Conservation (phyloP, 2,113 vertebrate genomes). For the Mustelus asterias region DNA sequence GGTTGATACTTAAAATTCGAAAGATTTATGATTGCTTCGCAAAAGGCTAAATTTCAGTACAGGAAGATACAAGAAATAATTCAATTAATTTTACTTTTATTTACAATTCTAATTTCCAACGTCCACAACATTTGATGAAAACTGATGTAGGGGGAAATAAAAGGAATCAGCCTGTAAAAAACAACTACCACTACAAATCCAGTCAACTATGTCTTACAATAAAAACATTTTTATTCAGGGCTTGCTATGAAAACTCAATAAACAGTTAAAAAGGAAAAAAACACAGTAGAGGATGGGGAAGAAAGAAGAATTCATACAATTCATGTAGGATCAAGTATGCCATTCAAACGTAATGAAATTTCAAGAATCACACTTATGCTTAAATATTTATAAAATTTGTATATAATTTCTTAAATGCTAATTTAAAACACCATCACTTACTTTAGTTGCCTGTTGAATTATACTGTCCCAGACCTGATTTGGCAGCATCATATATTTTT, state of each 20-base stretch:
- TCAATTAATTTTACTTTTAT: neutral
- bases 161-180: neutral
- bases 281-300: neutral
- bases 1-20: neutral
- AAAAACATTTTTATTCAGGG: neutral
- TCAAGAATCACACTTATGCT: neutral
- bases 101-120: neutral
- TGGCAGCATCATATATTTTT: constrained; percentile 97
- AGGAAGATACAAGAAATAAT: neutral
- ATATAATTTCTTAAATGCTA: neutral
- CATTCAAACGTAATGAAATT: neutral
- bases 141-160: neutral
- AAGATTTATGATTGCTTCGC: neutral
- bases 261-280: neutral
- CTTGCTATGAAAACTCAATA: neutral
- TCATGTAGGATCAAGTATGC: neutral
- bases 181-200: neutral
- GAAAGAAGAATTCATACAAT: neutral
- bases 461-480: constrained; percentile 99
- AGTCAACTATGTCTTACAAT: neutral
- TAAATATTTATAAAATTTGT: neutral
- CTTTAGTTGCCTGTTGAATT: constrained; percentile 98
- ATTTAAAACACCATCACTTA: constrained; percentile 50
- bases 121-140: neutral
- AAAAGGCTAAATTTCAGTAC: neutral